Base-by-base conservation (phyloP, 2,113 vertebrate genomes). In the Oophaga pumilio region DNA sequence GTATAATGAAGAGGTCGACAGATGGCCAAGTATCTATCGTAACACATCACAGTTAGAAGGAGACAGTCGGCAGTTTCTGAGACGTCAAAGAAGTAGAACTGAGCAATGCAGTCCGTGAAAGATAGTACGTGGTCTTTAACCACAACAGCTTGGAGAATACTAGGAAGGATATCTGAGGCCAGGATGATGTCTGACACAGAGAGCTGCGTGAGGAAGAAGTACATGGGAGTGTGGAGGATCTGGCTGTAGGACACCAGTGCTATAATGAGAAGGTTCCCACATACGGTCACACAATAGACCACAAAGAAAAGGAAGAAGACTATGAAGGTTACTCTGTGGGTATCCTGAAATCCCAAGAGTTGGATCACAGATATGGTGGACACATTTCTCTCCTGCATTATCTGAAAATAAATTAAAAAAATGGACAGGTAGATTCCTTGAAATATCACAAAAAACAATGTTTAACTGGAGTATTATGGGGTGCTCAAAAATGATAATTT, bases 11-110 rank as follows among this genome's bases (percentile, higher is more conserved):
- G 53, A n/a, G 85, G 85, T 1, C 78, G 89, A 59, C 92, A 92
- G 87, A 92, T 83, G 84, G 91, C 92, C 49, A 92, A 50, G 86
- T 92, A 92, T 66, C 91, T 87, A 64, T 92, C 92, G 86, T 90
- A 90, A 87, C 91, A 91, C 91, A 92, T 91, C 80, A 85, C 87
- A 0, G 89, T 90, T 62, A 93, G n/a, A 11, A 92, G 82, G 0
- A 92, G 85, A 26, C 90, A 92, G 56, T 93, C 91, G 8, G 50
- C 10, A 15, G 20, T 78, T 12, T 66, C 56, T 9, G 71, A 57
- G 50, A 80, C 26, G 59, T 24, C 24, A 43, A 62, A 80, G 24
- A 80, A 59, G 11, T 64, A 80, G 24, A 80, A 87, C 64, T 87
- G 85, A 52, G 50, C 28, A 1, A 80, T 28, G 64, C 85, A 87